Evolutionary conservation across 2,797 vertebrate genomes (phyloP), one percentile per base, ranked within the genome.

Genomic region (Gambelia wislizenii): DNA sequence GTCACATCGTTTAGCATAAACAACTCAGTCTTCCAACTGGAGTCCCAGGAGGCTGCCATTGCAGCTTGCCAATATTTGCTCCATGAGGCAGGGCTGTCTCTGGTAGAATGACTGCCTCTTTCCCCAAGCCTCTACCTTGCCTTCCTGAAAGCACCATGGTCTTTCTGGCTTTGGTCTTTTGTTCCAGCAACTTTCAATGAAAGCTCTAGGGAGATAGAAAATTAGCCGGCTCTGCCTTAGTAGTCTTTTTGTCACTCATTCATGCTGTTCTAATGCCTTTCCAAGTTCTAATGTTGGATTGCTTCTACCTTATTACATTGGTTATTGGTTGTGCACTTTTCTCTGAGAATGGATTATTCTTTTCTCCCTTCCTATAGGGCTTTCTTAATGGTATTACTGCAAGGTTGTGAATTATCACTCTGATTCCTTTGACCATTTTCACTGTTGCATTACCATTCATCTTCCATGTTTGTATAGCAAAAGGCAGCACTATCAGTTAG

Each of bases 241-340:
- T 74, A 36, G 42, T 82, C 85, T 39, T 56, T 64, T 82, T 75
- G 64, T 47, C 88, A 85, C 36, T 86, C 79, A 83, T 77, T 83
- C 70, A 20, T 77, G 64, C 72, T 92, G 88, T 88, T 90, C 92
- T 91, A 93, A 93, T 95, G 93, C 75, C 69, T 83, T 94, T 92
- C 92, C 87, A 87, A 59, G 85, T 92, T 90, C 39, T 12, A 42
- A 9, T 61, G 13, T 69, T 69, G 78, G 67, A 85, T 91, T 92
- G 78, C 49, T 90, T 42, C 72, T 89, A 4, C 59, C 92, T 96
- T 83, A 92, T 85, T 92, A 80, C 18, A 2, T 20, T 91, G 79
- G 6, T 39, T 83, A 84, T 82, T 90, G 42, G 79, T 92, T 89
- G 42, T 87, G 16, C 47, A 74, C 75, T 87, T 91, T 88, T 13